phyloP scores from a whole-genome alignment of 2,113 vertebrate genomes.

The Poeciliopsis prolifica region DNA sequence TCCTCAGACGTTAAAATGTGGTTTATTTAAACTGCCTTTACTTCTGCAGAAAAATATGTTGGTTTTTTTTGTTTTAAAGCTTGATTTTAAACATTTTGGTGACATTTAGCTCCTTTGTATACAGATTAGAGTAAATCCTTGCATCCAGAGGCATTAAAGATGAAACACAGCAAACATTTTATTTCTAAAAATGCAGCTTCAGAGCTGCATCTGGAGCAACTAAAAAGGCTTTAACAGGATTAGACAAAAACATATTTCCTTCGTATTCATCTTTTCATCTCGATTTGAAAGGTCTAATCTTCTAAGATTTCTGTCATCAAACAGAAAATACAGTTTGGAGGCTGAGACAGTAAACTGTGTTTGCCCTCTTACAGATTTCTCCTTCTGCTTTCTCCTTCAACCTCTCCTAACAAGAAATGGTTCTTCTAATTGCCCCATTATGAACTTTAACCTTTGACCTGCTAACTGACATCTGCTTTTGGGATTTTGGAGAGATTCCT shows the following conservation, averaged over 20 bases:
- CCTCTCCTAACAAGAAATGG: too few relatives aligned
- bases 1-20: neutral
- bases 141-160: constrained; percentile 3
- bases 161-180: neutral
- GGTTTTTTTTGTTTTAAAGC: neutral
- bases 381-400: too few relatives aligned
- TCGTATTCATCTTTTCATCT: neutral
- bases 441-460: too few relatives aligned
- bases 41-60: neutral
- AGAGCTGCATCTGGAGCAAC: constrained; percentile 15
- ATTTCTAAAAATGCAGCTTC: constrained; percentile 3
- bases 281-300: neutral
- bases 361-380: too few relatives aligned
- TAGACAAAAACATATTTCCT: neutral
- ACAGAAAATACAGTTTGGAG: neutral
- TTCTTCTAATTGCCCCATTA: too few relatives aligned
- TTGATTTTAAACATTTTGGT: constrained; percentile 1
- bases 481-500: too few relatives aligned
- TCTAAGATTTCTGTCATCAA: neutral
- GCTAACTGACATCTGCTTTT: too few relatives aligned
- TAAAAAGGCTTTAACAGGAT: constrained; percentile 2
- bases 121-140: constrained; percentile 28
- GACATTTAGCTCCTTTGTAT: constrained; percentile 5
- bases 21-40: neutral
- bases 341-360: neutral